Evolutionary conservation across 1,140 invertebrate genomes (phyloP).

Genomic region (Popillia japonica): DNA sequence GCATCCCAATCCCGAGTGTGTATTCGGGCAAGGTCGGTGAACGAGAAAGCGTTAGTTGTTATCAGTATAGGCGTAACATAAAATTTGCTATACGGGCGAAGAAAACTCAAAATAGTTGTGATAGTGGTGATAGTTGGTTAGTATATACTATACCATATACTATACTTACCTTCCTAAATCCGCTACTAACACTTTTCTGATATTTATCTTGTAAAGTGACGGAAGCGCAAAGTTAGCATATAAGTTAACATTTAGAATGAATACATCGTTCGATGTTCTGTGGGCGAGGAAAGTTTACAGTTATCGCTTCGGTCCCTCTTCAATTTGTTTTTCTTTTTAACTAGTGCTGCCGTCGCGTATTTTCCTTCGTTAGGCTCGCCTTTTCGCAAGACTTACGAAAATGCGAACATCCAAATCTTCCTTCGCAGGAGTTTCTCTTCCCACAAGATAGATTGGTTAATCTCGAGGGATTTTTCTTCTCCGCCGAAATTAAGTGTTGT

Average conservation of each 20-base stretch:
- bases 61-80: no score
- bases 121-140: no score
- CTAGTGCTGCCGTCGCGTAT: neutral
- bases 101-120: no score
- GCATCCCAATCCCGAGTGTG: no score
- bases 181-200: no score
- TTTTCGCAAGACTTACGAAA: constrained; percentile 4
- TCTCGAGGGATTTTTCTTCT: constrained; percentile 27
- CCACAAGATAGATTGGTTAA: constrained; percentile 26
- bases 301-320: neutral
- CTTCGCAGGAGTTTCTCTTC: neutral
- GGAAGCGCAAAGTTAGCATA: neutral
- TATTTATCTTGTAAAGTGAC: neutral
- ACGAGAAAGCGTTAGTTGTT: no score
- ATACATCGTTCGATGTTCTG: neutral
- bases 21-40: no score
- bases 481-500: constrained; percentile 28
- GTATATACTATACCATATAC: no score
- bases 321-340: neutral
- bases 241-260: constrained; percentile 17
- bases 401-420: neutral
- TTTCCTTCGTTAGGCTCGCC: neutral
- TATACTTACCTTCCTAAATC: neutral
- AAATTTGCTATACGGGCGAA: no score
- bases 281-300: neutral